Evolutionary conservation across 1,140 invertebrate genomes (phyloP), one percentile per base, ranked within the genome.

Genomic region (Mizuhopecten yessoensis): DNA sequence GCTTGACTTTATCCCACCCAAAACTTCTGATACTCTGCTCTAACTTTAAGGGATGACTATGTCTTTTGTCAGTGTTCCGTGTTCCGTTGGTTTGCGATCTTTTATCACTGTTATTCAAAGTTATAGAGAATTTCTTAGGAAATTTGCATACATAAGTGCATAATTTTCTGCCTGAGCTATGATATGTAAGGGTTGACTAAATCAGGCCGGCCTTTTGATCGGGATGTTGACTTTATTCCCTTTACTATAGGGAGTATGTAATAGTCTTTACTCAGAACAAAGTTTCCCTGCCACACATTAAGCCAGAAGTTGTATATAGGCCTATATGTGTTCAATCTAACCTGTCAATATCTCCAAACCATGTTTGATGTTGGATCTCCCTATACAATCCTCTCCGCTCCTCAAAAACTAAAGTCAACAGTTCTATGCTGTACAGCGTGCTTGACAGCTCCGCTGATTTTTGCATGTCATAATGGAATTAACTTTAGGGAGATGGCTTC

Each of bases 141-240:
- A 75, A 29, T 75, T 75, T 75, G 57, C 57, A 75, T 75, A 75
- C 57, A 75, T 75, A 75, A 75, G 57, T 75, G 57, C 57, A 75
- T 75, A n/a, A 75, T 75, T 75, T 75, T 75, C 57, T 75, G 57
- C 9, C 23, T 75, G 57, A 75, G 57, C n/a, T 75, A n/a, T 75
- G 57, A 75, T 17, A n/a, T 9, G 57, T 75, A n/a, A 75, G n/a
- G 5, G 57, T 75, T 75, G n/a, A 75, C 57, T 75, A 75, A 29
- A 75, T 75, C 0, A 75, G 15, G 5, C 23, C 5, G 57, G 57
- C 57, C 57, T 75, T 75, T 75, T 75, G 57, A 75, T 75, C 23
- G 57, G 1, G 57, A 29, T 75, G 57, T 75, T 75, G 57, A 75
- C 57, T 29, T 75, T 75, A n/a, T 75, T 29, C 1, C n/a, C 57